Evolutionary conservation across 2,888 invertebrate species (phyloP).

Genomic region (Hesperia comma): DNA sequence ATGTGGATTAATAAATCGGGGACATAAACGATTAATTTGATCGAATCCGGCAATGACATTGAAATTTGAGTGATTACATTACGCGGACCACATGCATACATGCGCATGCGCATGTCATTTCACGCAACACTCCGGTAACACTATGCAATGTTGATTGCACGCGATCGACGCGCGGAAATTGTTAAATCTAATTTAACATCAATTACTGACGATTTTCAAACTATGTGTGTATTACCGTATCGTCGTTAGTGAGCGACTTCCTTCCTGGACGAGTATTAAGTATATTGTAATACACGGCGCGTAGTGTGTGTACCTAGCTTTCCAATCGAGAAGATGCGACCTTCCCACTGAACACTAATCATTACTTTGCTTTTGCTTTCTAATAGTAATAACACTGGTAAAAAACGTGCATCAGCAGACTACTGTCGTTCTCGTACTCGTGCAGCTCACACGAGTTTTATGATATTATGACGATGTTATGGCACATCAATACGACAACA

Average conservation of each 20-base stretch:
- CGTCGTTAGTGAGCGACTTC: conserved; percentile 19
- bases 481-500: no score
- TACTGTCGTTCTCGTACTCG: neutral
- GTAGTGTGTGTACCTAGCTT: neutral
- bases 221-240: conserved; percentile 16
- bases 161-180: conserved; percentile 30
- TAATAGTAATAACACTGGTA: conserved; percentile 7
- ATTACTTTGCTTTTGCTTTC: neutral
- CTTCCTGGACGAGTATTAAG: conserved; percentile 23
- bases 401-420: conserved; percentile 3
- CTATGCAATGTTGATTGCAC: conserved; percentile 22
- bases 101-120: conserved; percentile 14
- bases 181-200: conserved; percentile 29
- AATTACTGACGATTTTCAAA: conserved; percentile 31
- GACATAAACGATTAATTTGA: neutral
- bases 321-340: conserved; percentile 8
- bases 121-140: conserved; percentile 31
- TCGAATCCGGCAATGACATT: conserved; percentile 31
- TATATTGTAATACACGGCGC: conserved; percentile 2
- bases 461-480: no score
- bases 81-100: conserved; percentile 9
- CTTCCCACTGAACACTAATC: neutral
- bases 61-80: conserved; percentile 27
- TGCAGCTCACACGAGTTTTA: no score
- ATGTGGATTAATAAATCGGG: neutral